Percentiles rank a stretch among this genome's conserved stretches.
phyloP scores from a whole-genome alignment of 2,888 invertebrate species.

The Opisthograptis luteolata region DNA sequence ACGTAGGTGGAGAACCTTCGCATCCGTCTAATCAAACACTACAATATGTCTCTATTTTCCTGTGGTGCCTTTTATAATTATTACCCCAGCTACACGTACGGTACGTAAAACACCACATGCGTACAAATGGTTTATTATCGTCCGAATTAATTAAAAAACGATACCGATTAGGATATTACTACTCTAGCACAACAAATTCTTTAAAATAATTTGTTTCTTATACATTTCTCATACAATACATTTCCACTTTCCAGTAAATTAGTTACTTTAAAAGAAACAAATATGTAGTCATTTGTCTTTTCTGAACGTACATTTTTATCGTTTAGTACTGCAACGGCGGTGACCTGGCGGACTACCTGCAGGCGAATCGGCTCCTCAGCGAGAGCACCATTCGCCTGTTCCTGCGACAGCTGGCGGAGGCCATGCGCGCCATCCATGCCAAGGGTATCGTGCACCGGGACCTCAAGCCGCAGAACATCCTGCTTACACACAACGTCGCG shows the following conservation, averaged over 20 bases:
- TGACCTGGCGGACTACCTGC: constrained; percentile 98
- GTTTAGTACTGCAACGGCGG: constrained; percentile 98
- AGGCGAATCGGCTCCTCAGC: constrained; percentile 96
- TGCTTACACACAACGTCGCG: constrained; percentile 92
- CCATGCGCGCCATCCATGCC: constrained; percentile 98
- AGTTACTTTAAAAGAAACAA: too few relatives aligned
- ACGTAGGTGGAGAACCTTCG: too few relatives aligned
- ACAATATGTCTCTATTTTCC: constrained; percentile 40
- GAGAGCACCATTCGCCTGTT: constrained; percentile 98
- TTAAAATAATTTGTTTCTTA: neutral
- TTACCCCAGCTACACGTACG: too few relatives aligned
- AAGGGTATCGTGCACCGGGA: constrained; percentile 99
- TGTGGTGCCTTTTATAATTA: constrained; percentile 28
- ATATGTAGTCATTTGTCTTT: too few relatives aligned
- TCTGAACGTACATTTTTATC: constrained; percentile 31
- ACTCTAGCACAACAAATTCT: too few relatives aligned
- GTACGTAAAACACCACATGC: too few relatives aligned
- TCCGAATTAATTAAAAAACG: too few relatives aligned
- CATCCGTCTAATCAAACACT: constrained; percentile 26
- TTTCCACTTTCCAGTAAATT: too few relatives aligned
- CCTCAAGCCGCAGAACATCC: constrained; percentile 99
- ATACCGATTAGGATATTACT: too few relatives aligned
- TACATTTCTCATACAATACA: too few relatives aligned
- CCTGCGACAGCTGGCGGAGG: constrained; percentile 97
- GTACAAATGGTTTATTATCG: too few relatives aligned